Conservation (phyloP, 2,113 vertebrate genomes). For the Microcebus lehilahytsara region DNA sequence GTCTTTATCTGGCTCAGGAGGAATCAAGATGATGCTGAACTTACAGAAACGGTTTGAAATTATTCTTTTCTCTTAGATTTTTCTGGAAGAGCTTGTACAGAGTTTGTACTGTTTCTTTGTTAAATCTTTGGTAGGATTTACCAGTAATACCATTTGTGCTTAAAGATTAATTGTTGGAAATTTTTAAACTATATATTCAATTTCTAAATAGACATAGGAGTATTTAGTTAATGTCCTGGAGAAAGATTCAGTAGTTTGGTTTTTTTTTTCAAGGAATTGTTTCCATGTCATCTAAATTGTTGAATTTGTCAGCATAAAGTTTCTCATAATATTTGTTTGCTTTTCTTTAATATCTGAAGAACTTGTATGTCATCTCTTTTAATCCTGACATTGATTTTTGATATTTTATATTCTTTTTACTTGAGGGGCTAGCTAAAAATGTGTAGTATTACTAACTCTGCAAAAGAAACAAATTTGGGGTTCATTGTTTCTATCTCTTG, state of each 20-base stretch:
- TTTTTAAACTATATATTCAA: background rate
- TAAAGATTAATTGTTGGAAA: background rate
- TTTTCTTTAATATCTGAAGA: background rate
- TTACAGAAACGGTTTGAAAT: background rate
- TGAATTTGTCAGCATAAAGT: background rate
- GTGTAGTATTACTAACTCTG: background rate
- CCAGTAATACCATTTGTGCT: background rate
- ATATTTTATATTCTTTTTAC: background rate
- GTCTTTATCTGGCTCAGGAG: background rate
- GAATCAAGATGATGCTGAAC: background rate
- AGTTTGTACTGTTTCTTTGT: background rate
- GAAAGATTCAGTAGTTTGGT: background rate
- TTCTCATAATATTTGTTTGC: background rate
- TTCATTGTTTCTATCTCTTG: background rate
- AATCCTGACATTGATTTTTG: background rate
- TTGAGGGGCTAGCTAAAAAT: background rate
- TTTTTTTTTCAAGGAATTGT: background rate
- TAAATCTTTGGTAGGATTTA: background rate
- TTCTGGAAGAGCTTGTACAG: background rate
- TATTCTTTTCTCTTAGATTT: background rate
- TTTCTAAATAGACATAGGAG: background rate
- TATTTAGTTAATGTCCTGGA: background rate
- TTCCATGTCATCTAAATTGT: background rate
- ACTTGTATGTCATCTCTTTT: background rate
- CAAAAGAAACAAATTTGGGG: background rate